Base-by-base conservation (phyloP, 2,113 vertebrate genomes). In the Tragelaphus scriptus region DNA sequence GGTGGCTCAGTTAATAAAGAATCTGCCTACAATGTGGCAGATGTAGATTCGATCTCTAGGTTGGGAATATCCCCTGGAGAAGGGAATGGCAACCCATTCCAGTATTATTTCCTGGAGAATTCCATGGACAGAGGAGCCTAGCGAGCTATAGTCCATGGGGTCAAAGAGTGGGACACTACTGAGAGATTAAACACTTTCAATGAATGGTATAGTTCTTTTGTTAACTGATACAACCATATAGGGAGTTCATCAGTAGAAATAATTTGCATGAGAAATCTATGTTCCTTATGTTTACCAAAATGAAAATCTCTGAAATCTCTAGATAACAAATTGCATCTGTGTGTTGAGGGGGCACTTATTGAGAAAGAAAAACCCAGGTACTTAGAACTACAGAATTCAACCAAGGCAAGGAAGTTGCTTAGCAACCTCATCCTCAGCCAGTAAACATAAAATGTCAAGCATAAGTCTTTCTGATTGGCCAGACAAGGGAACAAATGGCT, bases 401-500 rank as follows among this genome's bases (percentile, higher is more conserved):
- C 85, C 92, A 89, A 98, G 97, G 90, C 92, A 94, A 95, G 85
- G 92, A 91, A 55, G 98, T 98, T 98, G 97, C 98, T 86, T 98
- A 97, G 98, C 98, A 98, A 98, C 97, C 81, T 30, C 51, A 7
- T 86, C 85, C 85, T 95, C 85, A 71, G 81, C 97, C 98, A 97
- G 92, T 98, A 25, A 77, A 47, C 96, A 87, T 40, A 55, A 96
- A 97, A 97, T 97, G 97, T 80, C 97, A 97, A 94, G 71, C 77
- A 49, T 30, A 51, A 30, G 85, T 63, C 94, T 84, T 90, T 79
- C 94, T 96, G 85, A 98, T 80, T 98, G 97, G 97, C 88, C 63
- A 92, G 84, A 82, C 89, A 79, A 44, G 91, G 47, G 63, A 82
- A 95, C 95, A 63, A 91, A 88, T 17, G 75, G 81, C 32, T 44